Conservation (phyloP, 1,140 invertebrate genomes). For the Ceratina japonica region DNA sequence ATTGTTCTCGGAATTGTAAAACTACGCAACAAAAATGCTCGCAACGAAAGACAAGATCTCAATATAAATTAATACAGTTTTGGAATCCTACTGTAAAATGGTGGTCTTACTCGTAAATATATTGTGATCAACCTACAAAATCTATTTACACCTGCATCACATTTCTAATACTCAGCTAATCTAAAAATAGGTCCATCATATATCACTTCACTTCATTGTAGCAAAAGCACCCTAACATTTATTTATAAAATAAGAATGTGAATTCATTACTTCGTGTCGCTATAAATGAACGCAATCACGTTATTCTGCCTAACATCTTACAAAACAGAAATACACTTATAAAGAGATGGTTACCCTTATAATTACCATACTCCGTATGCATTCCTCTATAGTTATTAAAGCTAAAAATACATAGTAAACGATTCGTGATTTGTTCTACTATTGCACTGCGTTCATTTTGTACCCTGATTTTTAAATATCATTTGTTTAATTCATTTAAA, state of each 20-base stretch:
- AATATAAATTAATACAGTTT: constrained; percentile 36
- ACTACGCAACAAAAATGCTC: not conserved
- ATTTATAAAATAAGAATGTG: constrained; percentile 49
- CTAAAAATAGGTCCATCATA: constrained; percentile 54
- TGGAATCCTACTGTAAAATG: constrained; percentile 47
- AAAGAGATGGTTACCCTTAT: not conserved
- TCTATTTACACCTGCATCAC: constrained; percentile 57
- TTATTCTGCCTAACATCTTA: constrained; percentile 12
- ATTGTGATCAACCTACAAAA: constrained; percentile 39
- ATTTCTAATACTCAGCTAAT: constrained; percentile 47
- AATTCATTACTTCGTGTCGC: constrained; percentile 24
- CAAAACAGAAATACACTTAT: constrained; percentile 13
- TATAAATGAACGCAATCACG: constrained; percentile 45
- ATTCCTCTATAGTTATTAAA: constrained; percentile 41
- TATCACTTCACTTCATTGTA: constrained; percentile 53
- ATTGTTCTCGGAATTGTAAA: not conserved
- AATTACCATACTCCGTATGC: not conserved
- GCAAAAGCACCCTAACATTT: constrained; percentile 55
- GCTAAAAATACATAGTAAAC: constrained; percentile 46
- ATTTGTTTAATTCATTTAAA: constrained; percentile 13
- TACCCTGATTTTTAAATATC: constrained; percentile 58
- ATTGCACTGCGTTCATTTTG: constrained; percentile 48
- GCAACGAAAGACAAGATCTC: not conserved
- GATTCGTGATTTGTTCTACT: constrained; percentile 35
- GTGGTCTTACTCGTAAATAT: constrained; percentile 45